Conservation (phyloP, 2,888 invertebrate species). For the Lochmaea crataegi region DNA sequence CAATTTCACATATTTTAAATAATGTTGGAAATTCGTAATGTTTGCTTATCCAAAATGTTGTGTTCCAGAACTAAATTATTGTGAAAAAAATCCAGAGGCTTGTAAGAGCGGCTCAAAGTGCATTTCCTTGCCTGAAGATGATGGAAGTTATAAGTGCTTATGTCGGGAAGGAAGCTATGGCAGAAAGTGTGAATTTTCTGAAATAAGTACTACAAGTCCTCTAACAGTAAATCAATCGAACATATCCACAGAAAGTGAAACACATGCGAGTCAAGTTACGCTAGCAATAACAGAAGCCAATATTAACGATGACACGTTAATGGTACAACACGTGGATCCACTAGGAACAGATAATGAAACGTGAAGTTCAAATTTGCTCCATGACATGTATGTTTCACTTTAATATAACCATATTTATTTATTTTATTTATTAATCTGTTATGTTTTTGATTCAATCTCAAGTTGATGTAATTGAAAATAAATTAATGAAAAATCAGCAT, state of each 20-base stretch:
- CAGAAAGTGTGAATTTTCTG: constrained; percentile 78
- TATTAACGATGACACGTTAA: constrained; percentile 13
- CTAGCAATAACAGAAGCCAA: constrained; percentile 5
- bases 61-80: constrained; percentile 80
- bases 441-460: no score
- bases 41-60: neutral
- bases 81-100: constrained; percentile 78
- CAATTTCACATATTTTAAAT: neutral
- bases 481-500: no score
- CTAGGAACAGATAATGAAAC: constrained; percentile 16
- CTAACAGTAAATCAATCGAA: constrained; percentile 12
- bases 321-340: neutral
- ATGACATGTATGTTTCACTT: no score
- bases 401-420: no score
- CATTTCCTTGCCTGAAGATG: constrained; percentile 79
- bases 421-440: no score
- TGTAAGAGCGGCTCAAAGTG: constrained; percentile 88
- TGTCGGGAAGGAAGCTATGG: constrained; percentile 82
- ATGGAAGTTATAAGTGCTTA: constrained; percentile 81
- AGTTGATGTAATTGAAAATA: no score
- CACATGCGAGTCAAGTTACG: constrained; percentile 4
- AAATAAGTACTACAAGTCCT: constrained; percentile 43
- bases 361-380: neutral
- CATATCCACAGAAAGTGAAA: constrained; percentile 6
- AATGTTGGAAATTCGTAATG: neutral